Evolutionary conservation across 2,888 invertebrate species (phyloP), one percentile per base, ranked within the genome.

Genomic region (Leucoptera coffeella): DNA sequence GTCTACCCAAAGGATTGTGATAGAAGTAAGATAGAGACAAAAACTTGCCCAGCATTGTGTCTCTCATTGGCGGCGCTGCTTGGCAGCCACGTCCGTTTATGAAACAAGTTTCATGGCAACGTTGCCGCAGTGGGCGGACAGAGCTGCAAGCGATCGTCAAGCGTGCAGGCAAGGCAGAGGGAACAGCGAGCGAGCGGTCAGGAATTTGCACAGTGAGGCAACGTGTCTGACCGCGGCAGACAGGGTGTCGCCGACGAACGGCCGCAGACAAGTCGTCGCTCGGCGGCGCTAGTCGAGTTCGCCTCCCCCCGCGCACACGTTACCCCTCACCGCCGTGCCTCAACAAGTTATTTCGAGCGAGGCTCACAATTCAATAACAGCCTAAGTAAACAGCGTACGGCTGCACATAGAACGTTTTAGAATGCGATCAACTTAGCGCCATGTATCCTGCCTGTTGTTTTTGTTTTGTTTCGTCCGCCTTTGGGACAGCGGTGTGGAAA

Each of bases 171-270:
- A 32, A 41, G 42, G 36, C 43, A 27, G 38, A 23, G 23, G 40
- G 33, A 30, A 39, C 50, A 55, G 56, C 55, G 62, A 47, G 54
- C 60, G 56, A 62, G 67, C 59, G 64, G 61, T 56, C 50, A 65
- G 56, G 67, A 65, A 62, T 77, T 74, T 42, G 69, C 50, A 49
- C 47, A 41, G 48, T 43, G 38, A 62, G 82, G 76, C 83, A 84
- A 80, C 85, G 59, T 36, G 51, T 82, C 74, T 67, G 78, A 78
- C 82, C 81, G 80, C 76, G 80, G 85, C 85, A 88, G 88, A 88
- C 88, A 87, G 83, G 85, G 85, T 87, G 88, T 88, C 88, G 88
- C 88, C 88, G 80, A 77, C 81, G 76, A 73, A 80, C 75, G 76
- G 77, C 74, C 76, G 82, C 80, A 81, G 84, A 84, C 82, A 81